Conservation (phyloP, 2,888 invertebrate species). For the Agrochola circellaris region DNA sequence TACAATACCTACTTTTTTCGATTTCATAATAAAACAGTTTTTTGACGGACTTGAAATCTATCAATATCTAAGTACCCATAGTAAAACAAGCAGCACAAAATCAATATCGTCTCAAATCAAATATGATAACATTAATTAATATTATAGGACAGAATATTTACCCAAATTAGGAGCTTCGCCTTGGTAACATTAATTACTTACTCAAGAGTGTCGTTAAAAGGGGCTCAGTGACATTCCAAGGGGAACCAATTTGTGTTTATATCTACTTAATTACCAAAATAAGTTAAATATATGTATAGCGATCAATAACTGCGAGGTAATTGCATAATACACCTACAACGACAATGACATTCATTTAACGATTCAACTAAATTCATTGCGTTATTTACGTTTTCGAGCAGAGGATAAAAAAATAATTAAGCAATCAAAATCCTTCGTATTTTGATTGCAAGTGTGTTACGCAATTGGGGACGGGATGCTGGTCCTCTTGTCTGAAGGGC, state of each 20-base stretch:
- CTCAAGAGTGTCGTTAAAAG: slow-evolving; percentile 18
- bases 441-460: not conserved
- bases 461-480: not conserved
- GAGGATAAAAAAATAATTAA: too few species aligned
- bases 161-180: slow-evolving; percentile 15
- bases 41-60: not conserved
- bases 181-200: not conserved
- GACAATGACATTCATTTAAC: not conserved
- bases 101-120: slow-evolving; percentile 5
- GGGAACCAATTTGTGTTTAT: not conserved
- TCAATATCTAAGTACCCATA: not conserved
- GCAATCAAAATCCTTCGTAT: not conserved
- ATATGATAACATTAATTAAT: slow-evolving; percentile 16
- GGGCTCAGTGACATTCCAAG: not conserved
- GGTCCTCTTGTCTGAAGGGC: not conserved
- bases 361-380: not conserved
- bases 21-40: not conserved
- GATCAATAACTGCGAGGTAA: not conserved
- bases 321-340: not conserved
- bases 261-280: not conserved
- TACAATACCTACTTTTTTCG: too few species aligned
- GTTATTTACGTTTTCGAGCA: too few species aligned
- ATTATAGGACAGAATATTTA: slow-evolving; percentile 5
- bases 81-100: slow-evolving; percentile 2
- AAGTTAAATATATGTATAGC: not conserved